These are phyloP conservation scores for Meliscaeva auricollis DNA, from an alignment of 2,888 invertebrate species.

Conservation along the genomic window DNA sequence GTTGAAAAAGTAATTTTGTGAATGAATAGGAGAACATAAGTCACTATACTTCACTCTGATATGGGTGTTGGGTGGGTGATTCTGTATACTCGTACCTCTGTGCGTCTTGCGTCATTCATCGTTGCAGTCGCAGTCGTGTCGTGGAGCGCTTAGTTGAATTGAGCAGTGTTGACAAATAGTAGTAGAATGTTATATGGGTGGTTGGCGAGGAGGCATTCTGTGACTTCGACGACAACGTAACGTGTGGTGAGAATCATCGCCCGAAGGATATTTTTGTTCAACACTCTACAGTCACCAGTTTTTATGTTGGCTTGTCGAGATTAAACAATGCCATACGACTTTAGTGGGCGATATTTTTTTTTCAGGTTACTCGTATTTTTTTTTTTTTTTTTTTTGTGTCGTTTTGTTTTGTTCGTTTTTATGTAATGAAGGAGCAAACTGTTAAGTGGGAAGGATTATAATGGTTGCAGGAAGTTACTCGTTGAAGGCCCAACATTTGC, in stretches of 20 bases:
- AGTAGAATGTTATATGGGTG: background rate
- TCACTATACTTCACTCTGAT: constrained; percentile 42
- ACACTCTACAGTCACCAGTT: constrained; percentile 30
- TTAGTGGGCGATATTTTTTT: constrained; percentile 46
- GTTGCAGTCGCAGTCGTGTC: background rate
- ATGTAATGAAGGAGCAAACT: constrained; percentile 65
- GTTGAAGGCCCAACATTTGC: constrained; percentile 11
- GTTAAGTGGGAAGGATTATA: constrained; percentile 63
- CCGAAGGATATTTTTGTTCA: constrained; percentile 38
- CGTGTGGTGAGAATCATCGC: constrained; percentile 43
- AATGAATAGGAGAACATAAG: constrained; percentile 66
- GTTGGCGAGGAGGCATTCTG: background rate
- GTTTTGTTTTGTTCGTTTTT: constrained; percentile 46
- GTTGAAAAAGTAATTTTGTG: constrained; percentile 65
- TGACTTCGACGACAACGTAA: background rate
- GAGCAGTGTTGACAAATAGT: constrained; percentile 55
- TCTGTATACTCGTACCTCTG: background rate
- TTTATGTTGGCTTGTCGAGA: constrained; percentile 14
- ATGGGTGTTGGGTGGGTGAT: background rate
- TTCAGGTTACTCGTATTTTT: constrained; percentile 4
- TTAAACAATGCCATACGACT: constrained; percentile 49
- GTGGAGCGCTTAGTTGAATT: constrained; percentile 35
- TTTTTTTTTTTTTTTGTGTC: background rate
- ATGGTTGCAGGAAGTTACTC: constrained; percentile 63
- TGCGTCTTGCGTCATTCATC: constrained; percentile 13